Percentiles rank a stretch among this genome's conserved stretches.
Conservation (phyloP, 2,113 vertebrate species). For the Chaetura pelagica region DNA sequence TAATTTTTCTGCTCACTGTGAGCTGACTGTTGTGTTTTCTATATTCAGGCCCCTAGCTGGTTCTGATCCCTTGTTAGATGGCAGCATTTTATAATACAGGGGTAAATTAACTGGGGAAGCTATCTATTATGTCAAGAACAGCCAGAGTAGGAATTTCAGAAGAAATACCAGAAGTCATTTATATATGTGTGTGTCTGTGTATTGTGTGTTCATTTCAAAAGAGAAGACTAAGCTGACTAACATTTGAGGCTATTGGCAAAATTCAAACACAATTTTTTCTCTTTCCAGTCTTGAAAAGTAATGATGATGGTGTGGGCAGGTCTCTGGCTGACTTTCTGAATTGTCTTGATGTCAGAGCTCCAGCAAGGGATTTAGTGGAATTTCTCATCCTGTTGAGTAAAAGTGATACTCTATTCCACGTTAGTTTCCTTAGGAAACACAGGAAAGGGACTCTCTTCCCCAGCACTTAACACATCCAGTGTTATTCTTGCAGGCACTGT, state of each 20-base stretch:
- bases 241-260: background rate
- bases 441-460: background rate
- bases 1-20: background rate
- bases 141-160: background rate
- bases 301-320: background rate
- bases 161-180: background rate
- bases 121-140: background rate
- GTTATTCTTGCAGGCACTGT: background rate
- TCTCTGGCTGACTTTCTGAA: background rate
- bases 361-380: background rate
- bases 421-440: background rate
- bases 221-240: background rate
- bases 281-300: background rate
- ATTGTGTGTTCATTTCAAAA: background rate
- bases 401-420: background rate
- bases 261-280: background rate
- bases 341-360: background rate
- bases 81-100: background rate
- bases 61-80: background rate
- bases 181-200: background rate
- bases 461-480: background rate
- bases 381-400: background rate
- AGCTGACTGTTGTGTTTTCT: background rate
- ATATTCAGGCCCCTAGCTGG: background rate
- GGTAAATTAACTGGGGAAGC: background rate